phyloP scores from a whole-genome alignment of 2,797 vertebrate species.

The Dendrocincla tyrannina region DNA sequence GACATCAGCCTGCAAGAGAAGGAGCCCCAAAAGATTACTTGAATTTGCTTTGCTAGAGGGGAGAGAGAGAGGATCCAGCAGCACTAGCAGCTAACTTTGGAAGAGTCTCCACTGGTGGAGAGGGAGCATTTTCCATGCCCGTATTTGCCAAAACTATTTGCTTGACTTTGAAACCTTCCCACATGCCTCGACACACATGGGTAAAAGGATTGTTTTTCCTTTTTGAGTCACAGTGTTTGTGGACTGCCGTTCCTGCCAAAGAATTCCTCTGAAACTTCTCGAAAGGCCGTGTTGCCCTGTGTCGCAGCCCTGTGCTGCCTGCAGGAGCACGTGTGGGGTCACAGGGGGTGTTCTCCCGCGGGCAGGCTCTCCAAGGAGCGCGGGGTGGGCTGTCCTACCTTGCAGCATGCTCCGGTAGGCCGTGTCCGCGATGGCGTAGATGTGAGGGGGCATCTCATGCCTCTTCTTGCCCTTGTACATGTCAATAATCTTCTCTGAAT shows the following conservation, averaged over 20 bases:
- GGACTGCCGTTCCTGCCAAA: slow-evolving; percentile 54
- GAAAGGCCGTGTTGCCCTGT: neutral
- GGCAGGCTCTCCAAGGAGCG: neutral
- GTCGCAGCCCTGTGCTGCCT: neutral
- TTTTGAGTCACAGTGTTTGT: slow-evolving; percentile 76
- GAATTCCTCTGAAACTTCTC: slow-evolving; percentile 59
- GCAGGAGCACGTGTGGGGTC: neutral
- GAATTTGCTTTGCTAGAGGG: neutral
- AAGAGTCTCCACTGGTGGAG: neutral
- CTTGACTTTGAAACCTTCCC: slow-evolving; percentile 49
- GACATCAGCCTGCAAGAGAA: neutral
- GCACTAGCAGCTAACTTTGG: neutral
- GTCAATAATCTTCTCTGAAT: slow-evolving; percentile 96
- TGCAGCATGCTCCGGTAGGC: slow-evolving; percentile 99
- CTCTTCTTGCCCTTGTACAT: slow-evolving; percentile 99
- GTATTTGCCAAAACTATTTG: slow-evolving; percentile 70
- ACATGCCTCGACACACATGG: slow-evolving; percentile 30
- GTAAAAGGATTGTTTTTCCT: slow-evolving; percentile 67
- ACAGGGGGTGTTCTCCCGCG: rapidly evolving
- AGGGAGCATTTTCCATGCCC: slow-evolving; percentile 55
- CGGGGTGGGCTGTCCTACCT: slow-evolving; percentile 76
- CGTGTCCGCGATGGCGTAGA: slow-evolving; percentile 94
- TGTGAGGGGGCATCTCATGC: slow-evolving; percentile 95
- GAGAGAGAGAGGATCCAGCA: neutral
- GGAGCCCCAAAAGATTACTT: neutral